Evolutionary conservation across 2,888 invertebrate species (phyloP).

Genomic region (Atrina japonica): DNA sequence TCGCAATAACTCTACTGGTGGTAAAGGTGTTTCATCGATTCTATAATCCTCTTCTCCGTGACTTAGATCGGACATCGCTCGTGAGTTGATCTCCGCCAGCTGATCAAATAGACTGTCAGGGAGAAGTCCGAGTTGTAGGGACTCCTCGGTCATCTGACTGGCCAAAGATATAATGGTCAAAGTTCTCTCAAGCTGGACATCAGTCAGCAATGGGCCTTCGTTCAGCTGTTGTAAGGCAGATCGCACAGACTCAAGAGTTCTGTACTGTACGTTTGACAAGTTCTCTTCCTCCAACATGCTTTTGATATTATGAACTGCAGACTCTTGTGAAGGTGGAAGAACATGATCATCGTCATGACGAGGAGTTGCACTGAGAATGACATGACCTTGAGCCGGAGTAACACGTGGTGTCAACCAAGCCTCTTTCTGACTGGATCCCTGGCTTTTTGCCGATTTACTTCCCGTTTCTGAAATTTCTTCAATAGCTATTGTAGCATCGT

Average conservation of each 20-base stretch:
- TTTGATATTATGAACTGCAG: constrained; percentile 57
- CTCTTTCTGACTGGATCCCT: constrained; percentile 11
- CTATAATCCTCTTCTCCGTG: constrained; percentile 33
- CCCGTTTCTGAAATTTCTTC: constrained; percentile 34
- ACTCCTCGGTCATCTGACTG: constrained; percentile 68
- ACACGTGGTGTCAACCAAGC: constrained; percentile 36
- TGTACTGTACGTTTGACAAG: constrained; percentile 53
- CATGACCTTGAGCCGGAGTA: constrained; percentile 11
- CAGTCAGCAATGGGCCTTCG: constrained; percentile 44
- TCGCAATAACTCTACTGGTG: constrained; percentile 28
- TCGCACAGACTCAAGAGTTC: constrained; percentile 50
- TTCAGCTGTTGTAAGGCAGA: constrained; percentile 50
- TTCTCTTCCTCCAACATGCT: constrained; percentile 59
- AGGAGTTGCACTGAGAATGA: constrained; percentile 8
- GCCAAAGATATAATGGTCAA: constrained; percentile 68
- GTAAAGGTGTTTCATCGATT: constrained; percentile 21
- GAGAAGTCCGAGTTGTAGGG: constrained; percentile 62
- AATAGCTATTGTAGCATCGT: constrained; percentile 5
- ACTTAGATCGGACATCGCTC: constrained; percentile 46
- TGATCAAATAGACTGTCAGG: constrained; percentile 66
- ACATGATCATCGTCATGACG: not conserved
- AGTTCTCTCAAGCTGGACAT: constrained; percentile 62
- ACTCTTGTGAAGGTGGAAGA: constrained; percentile 50
- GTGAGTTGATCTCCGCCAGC: constrained; percentile 52
- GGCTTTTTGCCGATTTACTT: constrained; percentile 5